Percentiles rank a stretch among this genome's conserved stretches.
Conservation (phyloP, 2,797 vertebrate species). For the Pterois miles region DNA sequence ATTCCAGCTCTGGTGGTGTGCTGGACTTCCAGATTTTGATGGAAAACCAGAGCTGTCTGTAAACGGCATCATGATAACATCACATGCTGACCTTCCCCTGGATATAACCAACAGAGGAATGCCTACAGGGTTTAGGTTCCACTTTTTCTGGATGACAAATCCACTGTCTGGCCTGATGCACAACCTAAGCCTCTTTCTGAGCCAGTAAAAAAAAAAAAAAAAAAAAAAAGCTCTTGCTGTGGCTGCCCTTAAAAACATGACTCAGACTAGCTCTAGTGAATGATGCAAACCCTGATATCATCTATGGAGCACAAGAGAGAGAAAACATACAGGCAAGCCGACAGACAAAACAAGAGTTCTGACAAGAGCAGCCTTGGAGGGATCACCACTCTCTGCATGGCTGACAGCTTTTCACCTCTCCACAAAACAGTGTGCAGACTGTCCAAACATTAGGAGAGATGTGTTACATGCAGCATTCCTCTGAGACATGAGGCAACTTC, state of each 20-base stretch:
- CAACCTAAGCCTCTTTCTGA: constrained; percentile 5
- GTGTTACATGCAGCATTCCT: background rate
- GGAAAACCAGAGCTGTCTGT: background rate
- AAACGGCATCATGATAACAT: background rate
- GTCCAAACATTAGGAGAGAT: background rate
- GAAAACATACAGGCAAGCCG: constrained; percentile 21
- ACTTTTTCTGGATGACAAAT: background rate
- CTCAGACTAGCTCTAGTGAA: constrained; percentile 1
- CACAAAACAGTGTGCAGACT: background rate
- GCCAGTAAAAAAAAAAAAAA: background rate
- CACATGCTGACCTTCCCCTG: background rate
- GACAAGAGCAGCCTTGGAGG: constrained; percentile 23
- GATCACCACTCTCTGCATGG: background rate
- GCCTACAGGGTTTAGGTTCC: background rate
- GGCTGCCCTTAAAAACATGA: constrained; percentile 27
- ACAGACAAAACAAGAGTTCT: constrained; percentile 36
- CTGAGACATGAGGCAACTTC: constrained; percentile 9
- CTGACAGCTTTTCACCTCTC: constrained; percentile 36
- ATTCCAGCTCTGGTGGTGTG: background rate
- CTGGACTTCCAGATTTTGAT: background rate
- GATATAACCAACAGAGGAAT: background rate
- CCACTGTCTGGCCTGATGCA: background rate
- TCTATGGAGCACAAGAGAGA: background rate
- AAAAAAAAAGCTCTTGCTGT: constrained; percentile 1
- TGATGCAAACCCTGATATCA: constrained; percentile 40